Evolutionary conservation across 2,888 invertebrate species (phyloP), one percentile per base, ranked within the genome.

Genomic region (Anodontia alba): DNA sequence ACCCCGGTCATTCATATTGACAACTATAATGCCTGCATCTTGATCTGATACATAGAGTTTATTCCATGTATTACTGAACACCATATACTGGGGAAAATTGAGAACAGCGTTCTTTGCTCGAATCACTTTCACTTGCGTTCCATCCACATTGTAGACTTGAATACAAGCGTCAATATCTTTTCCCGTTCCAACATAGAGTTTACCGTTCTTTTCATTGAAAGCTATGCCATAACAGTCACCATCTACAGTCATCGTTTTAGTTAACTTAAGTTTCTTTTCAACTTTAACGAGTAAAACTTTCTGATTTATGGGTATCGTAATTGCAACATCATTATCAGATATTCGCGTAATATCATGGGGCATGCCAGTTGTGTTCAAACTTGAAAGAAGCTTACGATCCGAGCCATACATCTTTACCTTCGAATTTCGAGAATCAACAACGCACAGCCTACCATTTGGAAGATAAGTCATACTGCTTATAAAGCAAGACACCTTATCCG

Each of bases 181-280:
- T 5, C 62, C 62, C 1, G 33, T 31, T 31, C 62, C 62, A 33
- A 62, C 29, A 62, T 62, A 62, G 1, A 62, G 62, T 33, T 62
- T 62, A 20, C 62, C 62, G 17, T 62, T 62, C 62, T 33, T 62
- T 62, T 62, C 62, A 33, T 62, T 62, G n/a, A 62, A 62, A 10
- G 33, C 62, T 29, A 62, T 62, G 15, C 62, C 62, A 29, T 62
- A 62, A 17, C 62, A 62, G 1, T 62, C 62, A 33, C 62, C 62
- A 1, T 62, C 33, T 33, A 62, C 5, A 23, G 20, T 33, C 20
- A 62, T 33, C 2, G 62, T 62, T 17, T 31, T 62, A 1, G 31
- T 62, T 17, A 62, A 29, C 29, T 62, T 62, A 17, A 62, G 33
- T 33, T 62, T 62, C 62, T 62, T 62, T 62, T 62, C 62, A 3